These are phyloP conservation scores for Propithecus deckenii DNA, from an alignment of 2,797 vertebrate genomes.

Conservation along the genomic window DNA sequence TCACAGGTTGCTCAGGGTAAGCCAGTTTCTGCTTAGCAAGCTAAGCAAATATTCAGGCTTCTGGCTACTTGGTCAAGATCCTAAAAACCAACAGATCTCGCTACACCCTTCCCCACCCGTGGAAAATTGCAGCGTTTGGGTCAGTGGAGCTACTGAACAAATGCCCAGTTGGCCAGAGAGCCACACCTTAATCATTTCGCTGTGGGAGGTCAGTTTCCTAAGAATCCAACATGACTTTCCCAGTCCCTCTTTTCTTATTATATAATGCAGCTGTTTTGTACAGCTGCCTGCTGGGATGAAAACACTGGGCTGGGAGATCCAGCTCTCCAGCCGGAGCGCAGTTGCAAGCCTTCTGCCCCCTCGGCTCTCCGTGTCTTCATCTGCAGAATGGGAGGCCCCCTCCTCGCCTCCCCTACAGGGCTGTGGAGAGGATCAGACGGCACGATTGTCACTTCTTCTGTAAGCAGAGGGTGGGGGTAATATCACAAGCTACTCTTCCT, in stretches of 20 bases:
- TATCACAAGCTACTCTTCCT: not conserved
- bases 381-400: not conserved
- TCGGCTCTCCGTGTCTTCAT: not conserved
- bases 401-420: not conserved
- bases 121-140: not conserved
- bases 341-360: not conserved
- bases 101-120: not conserved
- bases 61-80: not conserved
- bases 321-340: not conserved
- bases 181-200: not conserved
- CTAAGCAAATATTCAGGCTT: not conserved
- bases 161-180: not conserved
- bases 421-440: not conserved
- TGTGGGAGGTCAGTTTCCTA: conserved; percentile 69
- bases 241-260: conserved; percentile 23
- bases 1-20: not conserved
- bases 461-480: not conserved
- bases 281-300: not conserved
- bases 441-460: not conserved
- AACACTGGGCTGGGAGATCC: not conserved
- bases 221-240: conserved; percentile 42
- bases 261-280: conserved; percentile 68
- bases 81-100: not conserved
- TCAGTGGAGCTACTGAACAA: not conserved
- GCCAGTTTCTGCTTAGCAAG: not conserved